Percentiles rank a stretch among this genome's conserved stretches.
Evolutionary conservation across 2,797 vertebrate species (phyloP).

Genomic region (Geotrypetes seraphini): DNA sequence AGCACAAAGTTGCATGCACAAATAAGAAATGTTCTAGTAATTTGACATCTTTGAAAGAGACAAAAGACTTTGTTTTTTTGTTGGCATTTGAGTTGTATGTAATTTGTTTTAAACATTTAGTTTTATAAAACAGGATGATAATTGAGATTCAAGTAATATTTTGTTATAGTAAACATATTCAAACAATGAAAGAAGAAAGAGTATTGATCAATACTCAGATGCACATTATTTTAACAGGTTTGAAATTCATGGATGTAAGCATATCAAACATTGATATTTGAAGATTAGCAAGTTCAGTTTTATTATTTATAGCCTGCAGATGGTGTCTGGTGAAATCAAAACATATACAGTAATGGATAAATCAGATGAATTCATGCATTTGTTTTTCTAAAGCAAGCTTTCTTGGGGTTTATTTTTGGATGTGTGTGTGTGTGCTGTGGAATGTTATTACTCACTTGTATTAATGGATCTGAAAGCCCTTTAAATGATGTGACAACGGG

Average conservation of each 20-base stretch:
- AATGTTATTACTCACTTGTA: no score
- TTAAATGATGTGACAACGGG: no score
- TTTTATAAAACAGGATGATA: constrained; percentile 37
- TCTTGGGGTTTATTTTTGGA: no score
- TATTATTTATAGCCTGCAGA: constrained; percentile 18
- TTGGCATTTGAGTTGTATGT: constrained; percentile 51
- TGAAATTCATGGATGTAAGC: constrained; percentile 15
- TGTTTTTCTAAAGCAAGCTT: no score
- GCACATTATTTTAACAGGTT: constrained; percentile 15
- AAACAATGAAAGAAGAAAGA: constrained; percentile 29
- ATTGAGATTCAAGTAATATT: constrained; percentile 42
- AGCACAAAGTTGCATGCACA: constrained; percentile 55
- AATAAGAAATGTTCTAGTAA: constrained; percentile 46
- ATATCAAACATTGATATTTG: constrained; percentile 13
- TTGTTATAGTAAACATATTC: constrained; percentile 42
- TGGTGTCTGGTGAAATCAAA: constrained; percentile 32
- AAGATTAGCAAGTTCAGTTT: constrained; percentile 33
- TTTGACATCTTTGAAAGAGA: constrained; percentile 47
- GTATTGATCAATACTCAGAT: constrained; percentile 32
- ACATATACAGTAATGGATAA: no score
- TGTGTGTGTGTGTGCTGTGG: no score
- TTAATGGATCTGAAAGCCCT: no score
- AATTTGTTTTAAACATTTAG: constrained; percentile 42
- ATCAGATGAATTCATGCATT: no score
- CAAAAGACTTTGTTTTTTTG: constrained; percentile 47